Base-by-base conservation (phyloP, 2,113 vertebrate species). In the Meles meles region DNA sequence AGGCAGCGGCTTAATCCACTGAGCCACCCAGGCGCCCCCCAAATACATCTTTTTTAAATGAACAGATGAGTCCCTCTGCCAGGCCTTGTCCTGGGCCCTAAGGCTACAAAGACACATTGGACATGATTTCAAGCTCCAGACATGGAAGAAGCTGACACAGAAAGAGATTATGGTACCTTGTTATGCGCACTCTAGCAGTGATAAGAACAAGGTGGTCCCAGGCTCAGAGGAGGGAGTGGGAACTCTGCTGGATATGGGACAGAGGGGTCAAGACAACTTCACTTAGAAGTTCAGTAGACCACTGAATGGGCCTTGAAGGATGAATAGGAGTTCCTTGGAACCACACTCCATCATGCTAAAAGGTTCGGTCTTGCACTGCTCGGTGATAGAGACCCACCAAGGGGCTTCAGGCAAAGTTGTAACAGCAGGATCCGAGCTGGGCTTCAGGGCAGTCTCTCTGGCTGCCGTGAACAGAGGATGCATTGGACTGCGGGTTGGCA, bases 401-500 rank as follows among this genome's bases (percentile, higher is more conserved):
- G 59, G 42, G n/a, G 20, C 20, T 74, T 34, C 74, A 31, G 34
- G 49, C 39, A 74, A 47, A 84, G 6, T 23, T 2, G 17, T 69
- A 10, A n/a, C 1, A 17, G 37, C 23, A 71, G 59, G 49, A 17
- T 37, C 49, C 21, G 44, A 47, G 39, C 3, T 47, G 5, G 3
- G 3, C 72, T 57, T 90, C 18, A 9, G 47, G 42, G 6, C 52
- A 17, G 6, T 29, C 37, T 90, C 71, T 81, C 79, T 52, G 55
- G 63, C 42, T 55, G 29, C 57, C 31, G 0, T 20, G 31, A 72
- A 29, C 59, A 31, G 52, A 44, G 20, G 7, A 4, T 6, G 34
- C 44, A 12, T 29, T 7, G 7, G 34, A 29, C 2, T 25, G 76
- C 49, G 4, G 0, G 0, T 2, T 3, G 8, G 79, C 39, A 77